phyloP scores from a whole-genome alignment of 2,113 vertebrate genomes.

The Monopterus albus region DNA sequence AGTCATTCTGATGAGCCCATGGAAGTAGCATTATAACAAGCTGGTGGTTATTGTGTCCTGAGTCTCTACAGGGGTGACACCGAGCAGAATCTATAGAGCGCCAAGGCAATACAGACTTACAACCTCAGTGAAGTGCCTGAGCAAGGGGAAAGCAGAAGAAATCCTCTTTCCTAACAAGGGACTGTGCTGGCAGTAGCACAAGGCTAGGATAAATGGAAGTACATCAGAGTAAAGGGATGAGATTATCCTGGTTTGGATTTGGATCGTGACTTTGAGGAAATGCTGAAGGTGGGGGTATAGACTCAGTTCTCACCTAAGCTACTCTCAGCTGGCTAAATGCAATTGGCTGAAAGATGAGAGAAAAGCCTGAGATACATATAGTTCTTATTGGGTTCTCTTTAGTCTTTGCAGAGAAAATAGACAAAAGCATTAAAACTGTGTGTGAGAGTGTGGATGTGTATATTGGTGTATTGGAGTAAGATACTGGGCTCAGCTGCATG shows the following conservation, averaged over 20 bases:
- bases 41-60: constrained; percentile 53
- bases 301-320: constrained; percentile 74
- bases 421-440: constrained; percentile 10
- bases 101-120: constrained; percentile 65
- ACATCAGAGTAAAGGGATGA: constrained; percentile 76
- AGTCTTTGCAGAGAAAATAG: background rate
- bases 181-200: constrained; percentile 77
- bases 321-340: constrained; percentile 31
- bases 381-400: constrained; percentile 1
- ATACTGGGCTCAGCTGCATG: background rate
- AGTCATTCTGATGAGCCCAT: constrained; percentile 46
- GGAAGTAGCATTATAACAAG: constrained; percentile 50
- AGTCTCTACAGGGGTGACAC: constrained; percentile 59
- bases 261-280: constrained; percentile 72
- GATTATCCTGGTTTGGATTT: constrained; percentile 79
- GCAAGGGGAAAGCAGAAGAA: constrained; percentile 68
- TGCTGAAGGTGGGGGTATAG: constrained; percentile 73
- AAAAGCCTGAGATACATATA: constrained; percentile 33
- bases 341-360: constrained; percentile 39
- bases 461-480: background rate
- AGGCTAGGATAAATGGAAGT: constrained; percentile 76
- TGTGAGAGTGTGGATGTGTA: background rate
- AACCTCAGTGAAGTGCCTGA: constrained; percentile 70
- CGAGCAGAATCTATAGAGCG: constrained; percentile 54
- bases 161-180: constrained; percentile 74